These are phyloP conservation scores for Trachymyrmex septentrionalis DNA, from an alignment of 1,140 invertebrate species.

Conservation along the genomic window DNA sequence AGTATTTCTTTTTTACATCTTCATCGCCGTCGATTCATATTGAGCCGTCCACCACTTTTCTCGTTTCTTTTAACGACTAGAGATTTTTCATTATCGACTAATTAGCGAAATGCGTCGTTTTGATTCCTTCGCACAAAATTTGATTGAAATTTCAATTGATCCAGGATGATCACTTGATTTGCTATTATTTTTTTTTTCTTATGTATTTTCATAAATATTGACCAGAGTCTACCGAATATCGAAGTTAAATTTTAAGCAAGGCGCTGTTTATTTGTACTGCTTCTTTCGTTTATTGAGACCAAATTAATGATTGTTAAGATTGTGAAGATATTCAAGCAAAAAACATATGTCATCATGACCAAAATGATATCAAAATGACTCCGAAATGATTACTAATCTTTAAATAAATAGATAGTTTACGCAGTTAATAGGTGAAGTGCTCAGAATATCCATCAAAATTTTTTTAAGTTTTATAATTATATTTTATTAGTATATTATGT, in stretches of 20 bases:
- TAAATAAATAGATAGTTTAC: too few relatives aligned
- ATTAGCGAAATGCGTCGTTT: constrained; percentile 62
- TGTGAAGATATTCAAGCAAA: too few relatives aligned
- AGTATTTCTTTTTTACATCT: constrained; percentile 77
- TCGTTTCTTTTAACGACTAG: constrained; percentile 71
- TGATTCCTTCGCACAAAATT: constrained; percentile 59
- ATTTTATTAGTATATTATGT: too few relatives aligned
- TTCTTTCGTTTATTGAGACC: not conserved
- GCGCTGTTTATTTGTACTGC: not conserved
- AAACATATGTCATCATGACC: too few relatives aligned
- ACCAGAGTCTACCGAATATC: constrained; percentile 16
- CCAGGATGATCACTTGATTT: not conserved
- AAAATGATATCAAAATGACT: too few relatives aligned
- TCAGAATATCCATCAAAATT: too few relatives aligned
- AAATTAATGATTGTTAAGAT: constrained; percentile 10
- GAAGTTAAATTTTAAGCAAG: not conserved
- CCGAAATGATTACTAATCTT: too few relatives aligned
- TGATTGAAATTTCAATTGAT: constrained; percentile 72
- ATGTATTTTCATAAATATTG: not conserved
- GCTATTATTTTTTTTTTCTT: not conserved
- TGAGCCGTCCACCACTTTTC: constrained; percentile 69
- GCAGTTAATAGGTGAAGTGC: too few relatives aligned
- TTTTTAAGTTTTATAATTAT: too few relatives aligned
- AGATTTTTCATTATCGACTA: constrained; percentile 73
- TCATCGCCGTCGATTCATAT: constrained; percentile 75